Percentiles rank a stretch among this genome's conserved stretches.
Conservation (phyloP, 2,888 invertebrate species). For the Euproctis similis region DNA sequence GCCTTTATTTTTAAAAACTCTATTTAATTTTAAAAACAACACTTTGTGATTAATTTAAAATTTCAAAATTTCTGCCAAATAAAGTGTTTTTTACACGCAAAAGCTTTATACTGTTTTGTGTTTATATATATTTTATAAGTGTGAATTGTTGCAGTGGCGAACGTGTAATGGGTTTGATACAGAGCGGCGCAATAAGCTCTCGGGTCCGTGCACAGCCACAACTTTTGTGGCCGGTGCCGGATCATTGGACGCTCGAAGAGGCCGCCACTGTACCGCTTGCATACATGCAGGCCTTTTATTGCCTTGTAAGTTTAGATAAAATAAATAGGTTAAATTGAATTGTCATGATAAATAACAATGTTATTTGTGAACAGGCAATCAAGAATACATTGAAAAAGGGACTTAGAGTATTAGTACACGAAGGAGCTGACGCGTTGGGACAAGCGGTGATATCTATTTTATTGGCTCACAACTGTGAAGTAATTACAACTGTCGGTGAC, state of each 20-base stretch:
- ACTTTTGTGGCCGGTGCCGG: constrained; percentile 80
- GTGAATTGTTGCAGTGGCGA: constrained; percentile 41
- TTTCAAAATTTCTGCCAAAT: too few species aligned
- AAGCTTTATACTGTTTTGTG: too few species aligned
- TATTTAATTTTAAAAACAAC: too few species aligned
- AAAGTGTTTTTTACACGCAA: too few species aligned
- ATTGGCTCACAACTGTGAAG: constrained; percentile 36
- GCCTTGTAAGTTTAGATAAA: constrained; percentile 31
- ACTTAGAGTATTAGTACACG: constrained; percentile 15
- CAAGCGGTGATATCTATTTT: constrained; percentile 49
- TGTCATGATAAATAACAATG: background rate
- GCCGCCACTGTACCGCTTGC: constrained; percentile 86
- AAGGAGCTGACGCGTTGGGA: constrained; percentile 44
- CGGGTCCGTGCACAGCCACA: constrained; percentile 64
- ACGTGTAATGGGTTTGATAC: constrained; percentile 79
- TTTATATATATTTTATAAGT: too few species aligned
- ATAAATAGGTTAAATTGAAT: background rate
- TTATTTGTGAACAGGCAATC: constrained; percentile 1
- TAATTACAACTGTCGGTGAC: constrained; percentile 52
- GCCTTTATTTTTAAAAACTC: too few species aligned
- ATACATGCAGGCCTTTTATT: constrained; percentile 74
- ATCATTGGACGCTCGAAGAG: constrained; percentile 80
- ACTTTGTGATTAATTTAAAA: too few species aligned
- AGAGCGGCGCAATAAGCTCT: constrained; percentile 68
- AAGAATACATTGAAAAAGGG: background rate